A percentile compares a stretch with the other conserved stretches of the same genome.
Conservation (phyloP, 2,888 invertebrate species). For the Orchesella flavescens region DNA sequence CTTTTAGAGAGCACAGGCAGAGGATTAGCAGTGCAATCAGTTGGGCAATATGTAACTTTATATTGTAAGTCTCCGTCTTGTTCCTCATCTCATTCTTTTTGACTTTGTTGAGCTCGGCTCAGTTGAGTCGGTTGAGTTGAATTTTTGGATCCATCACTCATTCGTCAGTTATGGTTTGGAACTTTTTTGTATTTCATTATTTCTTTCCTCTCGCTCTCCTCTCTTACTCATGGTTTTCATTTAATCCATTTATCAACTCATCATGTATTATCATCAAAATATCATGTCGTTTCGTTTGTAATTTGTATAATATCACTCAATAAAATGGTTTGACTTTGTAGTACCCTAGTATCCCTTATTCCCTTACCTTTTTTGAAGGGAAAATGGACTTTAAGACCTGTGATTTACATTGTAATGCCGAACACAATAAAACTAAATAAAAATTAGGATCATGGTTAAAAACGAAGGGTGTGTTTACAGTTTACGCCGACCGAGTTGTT, state of each 20-base stretch:
- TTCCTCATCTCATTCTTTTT: not conserved
- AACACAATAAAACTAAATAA: not conserved
- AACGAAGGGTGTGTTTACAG: no score
- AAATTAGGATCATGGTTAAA: no score
- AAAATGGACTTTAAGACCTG: not conserved
- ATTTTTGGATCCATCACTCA: conserved; percentile 48
- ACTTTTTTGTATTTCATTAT: no score
- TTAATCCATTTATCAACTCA: not conserved
- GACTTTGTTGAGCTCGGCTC: not conserved
- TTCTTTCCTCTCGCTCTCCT: no score
- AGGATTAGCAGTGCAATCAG: conserved; percentile 51
- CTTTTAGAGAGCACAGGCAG: conserved; percentile 13
- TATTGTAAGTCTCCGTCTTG: not conserved
- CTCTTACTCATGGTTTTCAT: no score
- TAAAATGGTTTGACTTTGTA: not conserved
- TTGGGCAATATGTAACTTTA: conserved; percentile 48
- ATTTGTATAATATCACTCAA: not conserved
- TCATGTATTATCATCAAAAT: not conserved
- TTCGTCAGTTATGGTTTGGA: conserved; percentile 49
- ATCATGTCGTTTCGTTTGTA: no score
- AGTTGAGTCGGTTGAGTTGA: no score
- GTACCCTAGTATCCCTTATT: not conserved
- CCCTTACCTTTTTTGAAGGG: not conserved
- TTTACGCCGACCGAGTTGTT: no score
- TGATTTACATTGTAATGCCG: conserved; percentile 2